A percentile compares a stretch with the other conserved stretches of the same genome.
phyloP scores from a whole-genome alignment of 2,797 vertebrate species.

The Pseudochirops cupreus region DNA sequence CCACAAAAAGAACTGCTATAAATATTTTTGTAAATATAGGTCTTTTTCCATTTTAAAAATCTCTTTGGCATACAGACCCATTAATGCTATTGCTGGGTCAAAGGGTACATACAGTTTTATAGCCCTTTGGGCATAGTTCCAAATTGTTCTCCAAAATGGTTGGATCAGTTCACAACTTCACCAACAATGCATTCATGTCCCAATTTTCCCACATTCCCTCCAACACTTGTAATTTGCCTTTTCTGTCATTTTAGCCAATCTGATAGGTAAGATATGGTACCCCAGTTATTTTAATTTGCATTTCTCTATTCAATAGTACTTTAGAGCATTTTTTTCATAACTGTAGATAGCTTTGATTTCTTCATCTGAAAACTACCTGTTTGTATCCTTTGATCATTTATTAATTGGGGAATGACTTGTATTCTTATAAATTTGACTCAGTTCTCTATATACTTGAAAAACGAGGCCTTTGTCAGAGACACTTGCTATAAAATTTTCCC shows the following conservation, averaged over 20 bases:
- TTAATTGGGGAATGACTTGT: not conserved
- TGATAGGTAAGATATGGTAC: not conserved
- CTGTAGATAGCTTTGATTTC: not conserved
- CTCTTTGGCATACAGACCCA: not conserved
- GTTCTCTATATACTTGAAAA: not conserved
- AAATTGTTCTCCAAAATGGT: not conserved
- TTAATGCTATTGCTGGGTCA: not conserved
- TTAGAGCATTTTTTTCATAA: not conserved
- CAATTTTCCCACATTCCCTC: not conserved
- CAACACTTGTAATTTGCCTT: not conserved
- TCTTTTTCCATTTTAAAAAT: not conserved
- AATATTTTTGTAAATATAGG: too few species aligned
- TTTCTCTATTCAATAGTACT: not conserved
- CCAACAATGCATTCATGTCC: not conserved
- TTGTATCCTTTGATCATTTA: not conserved
- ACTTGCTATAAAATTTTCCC: not conserved
- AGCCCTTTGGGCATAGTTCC: not conserved
- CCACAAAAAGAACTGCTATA: not conserved
- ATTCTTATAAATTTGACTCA: not conserved
- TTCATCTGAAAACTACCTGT: not conserved
- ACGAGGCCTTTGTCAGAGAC: not conserved
- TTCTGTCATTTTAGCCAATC: not conserved
- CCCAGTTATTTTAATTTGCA: not conserved
- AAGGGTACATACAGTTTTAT: not conserved
- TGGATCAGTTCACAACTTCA: not conserved